Evolutionary conservation across 1,140 invertebrate species (phyloP), one percentile per base, ranked within the genome.

Genomic region (Conus betulinus): DNA sequence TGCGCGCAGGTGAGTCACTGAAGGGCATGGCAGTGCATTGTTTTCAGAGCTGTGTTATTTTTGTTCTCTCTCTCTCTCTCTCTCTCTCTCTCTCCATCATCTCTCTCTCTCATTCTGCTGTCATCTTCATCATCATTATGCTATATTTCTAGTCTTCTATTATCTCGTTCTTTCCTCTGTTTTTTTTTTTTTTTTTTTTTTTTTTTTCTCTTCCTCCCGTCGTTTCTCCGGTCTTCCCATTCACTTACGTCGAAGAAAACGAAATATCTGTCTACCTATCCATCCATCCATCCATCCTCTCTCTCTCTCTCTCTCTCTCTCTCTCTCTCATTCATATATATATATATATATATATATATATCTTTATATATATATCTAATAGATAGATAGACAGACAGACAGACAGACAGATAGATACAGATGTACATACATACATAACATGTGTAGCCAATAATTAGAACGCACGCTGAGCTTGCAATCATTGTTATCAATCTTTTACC

Each of bases 221-320:
- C 4, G 11, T 71, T n/a, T 23, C 20, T 71, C 11, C 23, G 6
- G 67, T 71, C 23, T 5, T 71, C 0, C 67, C 39, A 39, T 39
- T 39, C 39, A 39, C 39, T 39, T 39, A 39, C 39, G 39, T 39
- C 39, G 39, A 39, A 39, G 39, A 39, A 39, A 39, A 39, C 39
- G 3, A 39, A 39, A 39, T 39, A 39, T 39, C 39, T 39, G 39
- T 15, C 57, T 60, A 60, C 57, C 57, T 5, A 15, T 15, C 57
- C 57, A 8, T 60, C 57, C 57, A 0, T 60, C 57, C 4, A 0
- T 8, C 55, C 55, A 15, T 55, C 8, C 27, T 82, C 79, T 82
- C 27, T 82, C 79, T 82, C 27, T 82, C 79, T 82, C 79, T 39
- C 23, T 39, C 79, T 82, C 27, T 82, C 79, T 39, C 79, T 82